Evolutionary conservation across 2,888 invertebrate species (phyloP), one percentile per base, ranked within the genome.

Genomic region (Sinhomidia bicolor): DNA sequence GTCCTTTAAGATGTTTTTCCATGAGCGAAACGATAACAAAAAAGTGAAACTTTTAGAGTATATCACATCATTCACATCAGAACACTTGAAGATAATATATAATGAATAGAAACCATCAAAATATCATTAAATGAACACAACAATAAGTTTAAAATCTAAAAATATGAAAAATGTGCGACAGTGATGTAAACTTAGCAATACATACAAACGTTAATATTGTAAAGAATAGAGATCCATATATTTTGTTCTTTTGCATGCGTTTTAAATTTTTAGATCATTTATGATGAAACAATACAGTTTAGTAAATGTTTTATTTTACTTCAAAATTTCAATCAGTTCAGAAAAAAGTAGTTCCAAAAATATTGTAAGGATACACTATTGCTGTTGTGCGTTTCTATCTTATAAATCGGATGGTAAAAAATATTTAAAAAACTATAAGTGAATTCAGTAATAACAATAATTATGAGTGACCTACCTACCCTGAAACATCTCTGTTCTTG

Each of bases 161-260:
- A 60, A 36, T 32, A 65, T 65, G 60, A 14, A 32, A 65, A 32
- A n/a, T 65, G 65, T 10, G n/a, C 1, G 41, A 26, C 14, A 36
- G 51, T 51, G 12, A 60, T 62, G 76, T 76, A 60, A 62, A 62
- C n/a, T 26, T 74, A 84, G 84, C 84, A 84, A 84, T 84, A 84
- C 76, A 29, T 74, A 71, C 26, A 26, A 47, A 54, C 14, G 14
- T 47, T 74, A 74, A 17, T 44, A 71, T 74, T 74, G 74, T 26
- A 14, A 47, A 26, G 7, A 44, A 47, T n/a, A 65, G 10, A 26
- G 0, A 47, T 68, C 9, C 41, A 41, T 41, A 47, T 4, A 44
- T 74, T 47, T 47, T 74, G 74, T 47, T 74, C n/a, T 14, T 47
- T 74, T 36, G 29, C 51, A 76, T 76, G 47, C 76, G 29, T 76